These are phyloP conservation scores for Clarias platycephalus DNA, from an alignment of 2,797 vertebrate species.

Conservation along the genomic window DNA sequence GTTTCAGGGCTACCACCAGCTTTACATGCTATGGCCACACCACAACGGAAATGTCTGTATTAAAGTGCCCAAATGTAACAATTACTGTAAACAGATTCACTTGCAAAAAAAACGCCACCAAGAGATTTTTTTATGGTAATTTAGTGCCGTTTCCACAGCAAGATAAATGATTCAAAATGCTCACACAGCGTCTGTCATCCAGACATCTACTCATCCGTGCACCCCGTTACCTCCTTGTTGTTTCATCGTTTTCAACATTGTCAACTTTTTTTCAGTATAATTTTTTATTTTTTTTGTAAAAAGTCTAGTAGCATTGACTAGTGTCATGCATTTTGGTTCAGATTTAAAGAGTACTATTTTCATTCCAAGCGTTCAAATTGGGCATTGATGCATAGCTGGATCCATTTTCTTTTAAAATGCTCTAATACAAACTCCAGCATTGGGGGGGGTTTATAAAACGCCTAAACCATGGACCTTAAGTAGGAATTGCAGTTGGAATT, in stretches of 20 bases:
- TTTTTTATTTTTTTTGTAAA: background rate
- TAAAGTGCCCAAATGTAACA: slow-evolving; percentile 53
- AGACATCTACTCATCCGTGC: slow-evolving; percentile 60
- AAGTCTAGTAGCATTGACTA: slow-evolving; percentile 16
- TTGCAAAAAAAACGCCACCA: slow-evolving; percentile 57
- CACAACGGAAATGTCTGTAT: slow-evolving; percentile 54
- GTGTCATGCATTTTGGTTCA: slow-evolving; percentile 49
- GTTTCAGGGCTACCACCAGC: slow-evolving; percentile 61
- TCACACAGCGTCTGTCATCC: slow-evolving; percentile 50
- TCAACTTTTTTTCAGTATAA: background rate
- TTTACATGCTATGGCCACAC: slow-evolving; percentile 55
- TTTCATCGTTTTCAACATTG: background rate
- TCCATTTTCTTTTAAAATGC: slow-evolving; percentile 28
- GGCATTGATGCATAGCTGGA: slow-evolving; percentile 42
- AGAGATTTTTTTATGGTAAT: slow-evolving; percentile 51
- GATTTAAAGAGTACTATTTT: slow-evolving; percentile 48
- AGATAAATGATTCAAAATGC: slow-evolving; percentile 23
- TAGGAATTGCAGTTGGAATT: slow-evolving; percentile 9
- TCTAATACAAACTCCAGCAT: slow-evolving; percentile 19
- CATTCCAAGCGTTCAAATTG: slow-evolving; percentile 64
- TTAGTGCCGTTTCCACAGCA: slow-evolving; percentile 49
- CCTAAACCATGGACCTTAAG: slow-evolving; percentile 41
- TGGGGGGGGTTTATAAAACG: slow-evolving; percentile 24
- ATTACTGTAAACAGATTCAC: slow-evolving; percentile 52
- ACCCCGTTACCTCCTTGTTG: slow-evolving; percentile 41